Percentiles rank a stretch among this genome's conserved stretches.
These are phyloP conservation scores for Alca torda DNA, from an alignment of 2,797 vertebrate species.

Conservation along the genomic window DNA sequence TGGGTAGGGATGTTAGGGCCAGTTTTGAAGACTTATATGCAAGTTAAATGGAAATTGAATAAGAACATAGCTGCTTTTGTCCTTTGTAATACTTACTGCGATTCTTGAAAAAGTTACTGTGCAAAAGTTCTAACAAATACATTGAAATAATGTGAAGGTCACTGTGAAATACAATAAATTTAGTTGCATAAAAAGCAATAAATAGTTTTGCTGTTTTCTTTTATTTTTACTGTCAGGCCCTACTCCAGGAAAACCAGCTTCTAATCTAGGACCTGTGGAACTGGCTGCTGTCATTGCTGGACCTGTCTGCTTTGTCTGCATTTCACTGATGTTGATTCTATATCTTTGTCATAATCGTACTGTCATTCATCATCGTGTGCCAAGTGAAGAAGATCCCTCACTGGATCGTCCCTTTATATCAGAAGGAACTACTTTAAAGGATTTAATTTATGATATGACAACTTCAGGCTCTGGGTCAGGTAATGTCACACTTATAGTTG, in stretches of 20 bases:
- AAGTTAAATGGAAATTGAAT: background rate
- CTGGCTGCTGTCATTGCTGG: conserved; percentile 92
- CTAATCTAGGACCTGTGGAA: conserved; percentile 88
- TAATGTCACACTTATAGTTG: conserved; percentile 44
- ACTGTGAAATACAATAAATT: background rate
- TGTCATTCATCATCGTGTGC: conserved; percentile 91
- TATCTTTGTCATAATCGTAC: conserved; percentile 92
- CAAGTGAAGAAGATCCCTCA: conserved; percentile 94
- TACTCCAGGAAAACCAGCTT: conserved; percentile 69
- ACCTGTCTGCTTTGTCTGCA: conserved; percentile 92
- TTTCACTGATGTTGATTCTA: conserved; percentile 89
- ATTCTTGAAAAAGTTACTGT: background rate
- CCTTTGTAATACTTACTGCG: background rate
- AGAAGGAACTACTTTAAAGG: conserved; percentile 94
- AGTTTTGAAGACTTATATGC: background rate
- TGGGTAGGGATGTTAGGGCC: background rate
- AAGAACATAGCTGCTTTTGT: background rate
- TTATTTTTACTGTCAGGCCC: conserved; percentile 57
- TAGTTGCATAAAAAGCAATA: background rate
- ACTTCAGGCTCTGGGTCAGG: conserved; percentile 97
- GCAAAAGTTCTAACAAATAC: background rate
- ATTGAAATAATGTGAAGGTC: background rate
- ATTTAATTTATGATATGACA: conserved; percentile 99
- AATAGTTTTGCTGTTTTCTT: background rate
- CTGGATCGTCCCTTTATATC: conserved; percentile 96